Conservation (phyloP, 2,797 vertebrate genomes). For the Hoplostethus atlanticus region DNA sequence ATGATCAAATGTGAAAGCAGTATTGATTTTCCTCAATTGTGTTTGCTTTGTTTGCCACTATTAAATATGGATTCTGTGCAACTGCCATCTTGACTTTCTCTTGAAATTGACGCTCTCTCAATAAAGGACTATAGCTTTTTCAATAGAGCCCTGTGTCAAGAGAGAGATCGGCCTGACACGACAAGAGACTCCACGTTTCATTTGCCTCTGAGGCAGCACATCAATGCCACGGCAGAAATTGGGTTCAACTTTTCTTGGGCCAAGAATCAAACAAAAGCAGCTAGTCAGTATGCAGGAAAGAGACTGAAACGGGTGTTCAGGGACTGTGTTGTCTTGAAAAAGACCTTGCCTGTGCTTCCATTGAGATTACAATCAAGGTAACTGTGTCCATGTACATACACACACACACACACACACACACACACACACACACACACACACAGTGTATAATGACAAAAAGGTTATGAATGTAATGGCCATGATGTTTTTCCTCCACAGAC, state of each 20-base stretch:
- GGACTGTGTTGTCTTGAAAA: too few relatives aligned
- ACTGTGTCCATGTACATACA: background rate
- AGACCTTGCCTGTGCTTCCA: background rate
- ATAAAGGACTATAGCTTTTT: slow-evolving; percentile 80
- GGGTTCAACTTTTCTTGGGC: slow-evolving; percentile 31
- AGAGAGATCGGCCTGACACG: slow-evolving; percentile 65
- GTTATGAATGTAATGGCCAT: slow-evolving; percentile 38
- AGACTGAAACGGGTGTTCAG: too few relatives aligned
- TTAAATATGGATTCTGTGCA: slow-evolving; percentile 84
- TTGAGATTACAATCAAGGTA: slow-evolving; percentile 12
- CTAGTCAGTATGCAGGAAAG: too few relatives aligned
- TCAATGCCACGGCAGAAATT: slow-evolving; percentile 46
- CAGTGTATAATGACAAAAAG: slow-evolving; percentile 38
- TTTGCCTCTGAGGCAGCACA: slow-evolving; percentile 62
- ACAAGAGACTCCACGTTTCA: slow-evolving; percentile 58
- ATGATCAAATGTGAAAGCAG: slow-evolving; percentile 81
- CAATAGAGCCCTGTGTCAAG: slow-evolving; percentile 75
- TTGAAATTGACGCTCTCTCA: slow-evolving; percentile 81
- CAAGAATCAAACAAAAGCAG: too few relatives aligned
- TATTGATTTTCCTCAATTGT: slow-evolving; percentile 85
- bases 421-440: background rate
- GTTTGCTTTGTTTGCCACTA: slow-evolving; percentile 83
- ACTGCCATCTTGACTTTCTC: slow-evolving; percentile 79
- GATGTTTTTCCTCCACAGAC: slow-evolving; percentile 21
- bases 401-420: background rate